A percentile compares a stretch with the other conserved stretches of the same genome.
These are phyloP conservation scores for Carposina sasakii DNA, from an alignment of 1,140 invertebrate species.

Conservation along the genomic window DNA sequence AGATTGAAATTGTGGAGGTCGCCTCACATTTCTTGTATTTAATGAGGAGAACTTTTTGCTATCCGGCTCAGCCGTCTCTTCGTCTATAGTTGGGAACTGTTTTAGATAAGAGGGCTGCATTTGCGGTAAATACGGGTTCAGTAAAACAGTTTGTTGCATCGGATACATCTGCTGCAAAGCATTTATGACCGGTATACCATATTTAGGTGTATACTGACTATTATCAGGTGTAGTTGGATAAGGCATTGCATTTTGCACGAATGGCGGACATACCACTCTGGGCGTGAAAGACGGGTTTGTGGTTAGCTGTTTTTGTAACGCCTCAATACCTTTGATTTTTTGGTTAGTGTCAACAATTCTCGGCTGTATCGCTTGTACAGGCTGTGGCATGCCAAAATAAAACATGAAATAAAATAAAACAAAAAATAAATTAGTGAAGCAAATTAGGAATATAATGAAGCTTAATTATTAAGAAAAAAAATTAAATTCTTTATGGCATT, in stretches of 20 bases:
- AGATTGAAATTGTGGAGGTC: constrained; percentile 54
- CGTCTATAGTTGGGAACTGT: constrained; percentile 62
- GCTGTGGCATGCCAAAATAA: constrained; percentile 47
- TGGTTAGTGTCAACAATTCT: constrained; percentile 58
- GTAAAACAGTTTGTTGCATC: constrained; percentile 55
- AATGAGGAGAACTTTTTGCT: constrained; percentile 55
- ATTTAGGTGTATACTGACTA: constrained; percentile 35
- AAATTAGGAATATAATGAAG: constrained; percentile 37
- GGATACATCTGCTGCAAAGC: constrained; percentile 63
- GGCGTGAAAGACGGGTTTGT: constrained; percentile 67
- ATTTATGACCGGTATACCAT: constrained; percentile 50
- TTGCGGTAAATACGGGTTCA: constrained; percentile 55
- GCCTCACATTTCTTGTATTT: constrained; percentile 51
- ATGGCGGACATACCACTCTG: constrained; percentile 62
- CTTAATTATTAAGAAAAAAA: too few species aligned
- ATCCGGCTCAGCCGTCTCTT: constrained; percentile 42
- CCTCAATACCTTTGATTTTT: constrained; percentile 59
- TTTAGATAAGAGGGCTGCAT: constrained; percentile 58
- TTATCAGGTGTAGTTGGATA: constrained; percentile 35
- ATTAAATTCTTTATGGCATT: constrained; percentile 2
- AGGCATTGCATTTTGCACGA: constrained; percentile 47
- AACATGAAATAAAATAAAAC: constrained; percentile 57
- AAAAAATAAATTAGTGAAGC: constrained; percentile 35
- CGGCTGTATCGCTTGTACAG: constrained; percentile 68
- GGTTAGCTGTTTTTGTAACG: constrained; percentile 63